Conservation (phyloP, 2,797 vertebrate genomes). For the Alosa sapidissima region DNA sequence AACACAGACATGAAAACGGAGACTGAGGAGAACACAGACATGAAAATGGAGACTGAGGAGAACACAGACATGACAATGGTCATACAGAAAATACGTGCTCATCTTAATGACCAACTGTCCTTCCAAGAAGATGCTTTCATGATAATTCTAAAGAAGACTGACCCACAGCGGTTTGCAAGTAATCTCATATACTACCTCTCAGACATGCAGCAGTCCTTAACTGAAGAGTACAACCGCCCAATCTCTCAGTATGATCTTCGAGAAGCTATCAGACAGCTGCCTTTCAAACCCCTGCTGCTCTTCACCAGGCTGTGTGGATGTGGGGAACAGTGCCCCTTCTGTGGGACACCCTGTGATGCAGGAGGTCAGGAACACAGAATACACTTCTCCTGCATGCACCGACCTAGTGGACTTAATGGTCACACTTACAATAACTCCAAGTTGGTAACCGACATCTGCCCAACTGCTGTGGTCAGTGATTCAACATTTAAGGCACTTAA, state of each 20-base stretch:
- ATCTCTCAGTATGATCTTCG: background rate
- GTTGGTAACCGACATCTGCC: background rate
- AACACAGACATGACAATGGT: background rate
- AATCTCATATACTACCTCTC: background rate
- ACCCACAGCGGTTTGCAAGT: background rate
- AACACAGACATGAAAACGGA: background rate
- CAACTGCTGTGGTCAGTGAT: background rate
- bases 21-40: background rate
- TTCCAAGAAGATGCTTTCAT: background rate
- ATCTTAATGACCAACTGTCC: background rate
- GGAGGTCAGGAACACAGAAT: background rate
- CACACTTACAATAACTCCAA: background rate
- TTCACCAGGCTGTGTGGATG: background rate
- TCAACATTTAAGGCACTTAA: background rate
- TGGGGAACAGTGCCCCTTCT: background rate
- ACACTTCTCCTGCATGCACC: background rate
- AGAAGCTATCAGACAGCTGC: background rate
- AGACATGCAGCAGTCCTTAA: background rate
- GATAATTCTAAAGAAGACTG: no score
- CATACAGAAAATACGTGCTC: background rate
- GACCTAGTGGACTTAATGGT: background rate
- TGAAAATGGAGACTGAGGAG: background rate
- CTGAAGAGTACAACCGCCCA: background rate
- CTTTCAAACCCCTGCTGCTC: background rate
- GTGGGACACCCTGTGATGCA: background rate